Base-by-base conservation (phyloP, 2,888 invertebrate genomes). In the Rotaria macrura region DNA sequence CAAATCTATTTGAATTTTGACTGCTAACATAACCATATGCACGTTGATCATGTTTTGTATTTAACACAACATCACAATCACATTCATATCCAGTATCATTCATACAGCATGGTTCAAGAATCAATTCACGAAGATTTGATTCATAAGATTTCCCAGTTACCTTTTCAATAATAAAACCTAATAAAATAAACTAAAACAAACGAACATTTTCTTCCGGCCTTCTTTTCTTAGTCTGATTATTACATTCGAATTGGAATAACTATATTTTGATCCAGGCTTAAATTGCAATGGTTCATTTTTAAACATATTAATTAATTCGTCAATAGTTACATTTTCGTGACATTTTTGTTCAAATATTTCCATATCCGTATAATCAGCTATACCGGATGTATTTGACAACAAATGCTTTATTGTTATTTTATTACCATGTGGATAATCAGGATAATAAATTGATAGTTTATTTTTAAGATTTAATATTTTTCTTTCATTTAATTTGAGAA, bases 401-500 rank as follows among this genome's bases (percentile, higher is more conserved):
- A 79, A 79, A 40, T 79, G 43, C 43, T 79, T 79, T 23, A 79
- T 43, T 79, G 40, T 79, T 40, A 79, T 79, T 79, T 43, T 1
- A 43, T 79, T 43, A 3, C 79, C 79, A 79, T 79, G 40, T n/a
- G 79, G 43, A 79, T 43, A 79, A 43, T 79, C 79, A 12, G 79
- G 79, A 25, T 12, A 40, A 43, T 43, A 79, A 12, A n/a, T 2
- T 79, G 43, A 88, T 34, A 88, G 85, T 23, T 57, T 85, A 47
- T 86, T 85, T 43, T 87, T 85, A 10, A 88, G 85, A n/a, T 74
- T 34, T 2, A 88, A 74, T 29, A 83, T 55, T 14, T 87, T 87
- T 34, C 85, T 72, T 40, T 88, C 87, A 55, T 85, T 38, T 29
- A 88, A 86, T 23, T 83, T 79, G n/a, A 88, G 85, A 38, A 88